These are phyloP conservation scores for Ceyx cyanopectus DNA, from an alignment of 2,113 vertebrate species.

Conservation along the genomic window DNA sequence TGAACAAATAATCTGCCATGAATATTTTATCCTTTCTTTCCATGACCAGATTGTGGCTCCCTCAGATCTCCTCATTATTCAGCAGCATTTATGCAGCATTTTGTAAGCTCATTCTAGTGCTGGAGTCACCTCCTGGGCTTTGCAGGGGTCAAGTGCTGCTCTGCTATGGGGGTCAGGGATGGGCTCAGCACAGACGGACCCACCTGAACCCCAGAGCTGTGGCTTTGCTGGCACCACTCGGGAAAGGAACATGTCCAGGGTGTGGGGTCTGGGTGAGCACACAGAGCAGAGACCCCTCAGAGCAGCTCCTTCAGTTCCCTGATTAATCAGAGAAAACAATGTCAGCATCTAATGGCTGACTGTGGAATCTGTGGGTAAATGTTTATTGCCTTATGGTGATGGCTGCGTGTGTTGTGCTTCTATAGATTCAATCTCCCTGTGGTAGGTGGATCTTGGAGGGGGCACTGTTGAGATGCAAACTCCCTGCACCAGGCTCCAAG, in stretches of 20 bases:
- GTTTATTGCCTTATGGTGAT: not conserved
- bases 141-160: not conserved
- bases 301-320: not conserved
- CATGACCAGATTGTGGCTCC: not conserved
- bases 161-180: rapidly evolving
- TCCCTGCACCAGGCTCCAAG: not conserved
- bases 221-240: rapidly evolving
- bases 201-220: rapidly evolving
- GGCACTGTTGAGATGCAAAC: not conserved
- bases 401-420: rapidly evolving
- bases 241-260: rapidly evolving
- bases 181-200: rapidly evolving
- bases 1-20: not conserved
- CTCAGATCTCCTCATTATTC: not conserved
- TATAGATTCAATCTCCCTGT: rapidly evolving
- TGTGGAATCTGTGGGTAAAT: not conserved
- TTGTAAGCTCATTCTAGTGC: not conserved
- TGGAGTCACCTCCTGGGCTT: not conserved
- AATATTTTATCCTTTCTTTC: not conserved
- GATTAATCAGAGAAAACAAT: not conserved
- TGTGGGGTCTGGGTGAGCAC: not conserved
- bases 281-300: rapidly evolving
- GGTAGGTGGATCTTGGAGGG: not conserved
- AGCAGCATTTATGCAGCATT: not conserved
- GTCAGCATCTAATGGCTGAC: not conserved